Base-by-base conservation (phyloP, 2,113 vertebrate species). In the Hyperopisus bebe region DNA sequence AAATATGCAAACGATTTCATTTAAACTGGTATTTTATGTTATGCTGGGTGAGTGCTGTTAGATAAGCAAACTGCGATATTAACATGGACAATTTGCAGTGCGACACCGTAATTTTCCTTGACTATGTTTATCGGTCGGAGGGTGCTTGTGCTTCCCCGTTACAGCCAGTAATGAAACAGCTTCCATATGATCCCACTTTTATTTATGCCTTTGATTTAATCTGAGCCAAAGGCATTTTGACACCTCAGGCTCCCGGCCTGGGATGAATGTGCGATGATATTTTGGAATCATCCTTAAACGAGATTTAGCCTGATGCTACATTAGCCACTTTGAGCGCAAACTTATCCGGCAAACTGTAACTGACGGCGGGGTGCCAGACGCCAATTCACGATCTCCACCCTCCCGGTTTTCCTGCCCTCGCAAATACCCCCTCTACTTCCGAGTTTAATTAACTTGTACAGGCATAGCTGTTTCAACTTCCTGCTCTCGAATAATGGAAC, bases 201-300 rank as follows among this genome's bases (percentile, higher is more conserved):
- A 46, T 90, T 80, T 91, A 21, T 87, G 90, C 19, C 35, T 50
- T 91, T 92, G 19, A 66, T 91, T 74, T 91, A 87, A 91, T 92
- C 74, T 87, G 50, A 47, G 44, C 62, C 70, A 50, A 48, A 77
- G 19, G 27, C 66, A 85, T 9, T 87, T 39, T 1, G 47, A 50
- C 58, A 47, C 62, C 48, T 87, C 48, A 19, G 62, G 35, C 47
- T 70, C 66, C 66, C 35, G 11, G 44, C 21, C 84, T 35, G 35
- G 62, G 85, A 86, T 77, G 89, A 77, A 87, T 77, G 84, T 9
- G 89, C 53, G 58, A 44, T 77, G 46, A 87, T 87, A 80, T 87
- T 87, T 87, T 50, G 89, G 89, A 90, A 90, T 90, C 66, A 90
- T 77, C 24, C 47, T 6, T 87, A 55, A 90, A 90, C 39, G 89